Base-by-base conservation (phyloP, 2,113 vertebrate species). In the Castor canadensis region DNA sequence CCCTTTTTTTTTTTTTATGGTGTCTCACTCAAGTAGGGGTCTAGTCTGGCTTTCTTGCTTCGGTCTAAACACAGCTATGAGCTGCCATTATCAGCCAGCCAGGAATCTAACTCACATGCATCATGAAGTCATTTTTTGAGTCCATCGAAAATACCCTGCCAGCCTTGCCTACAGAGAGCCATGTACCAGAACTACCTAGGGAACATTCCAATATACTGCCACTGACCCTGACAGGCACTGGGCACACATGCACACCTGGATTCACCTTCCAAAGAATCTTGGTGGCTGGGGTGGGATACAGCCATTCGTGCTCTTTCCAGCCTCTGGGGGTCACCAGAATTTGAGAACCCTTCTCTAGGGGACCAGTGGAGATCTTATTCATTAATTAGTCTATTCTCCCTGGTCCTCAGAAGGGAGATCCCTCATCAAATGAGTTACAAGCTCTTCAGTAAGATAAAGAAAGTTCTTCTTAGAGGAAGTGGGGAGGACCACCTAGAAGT, bases 11-110 rank as follows among this genome's bases (percentile, higher is more conserved):
- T 49, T 64, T 81, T 95, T 75, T 75, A 75, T 77, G 77, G 40
- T 75, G 26, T n/a, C 38, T 75, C 87, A 9, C 75, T 79, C 76
- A 45, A 89, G 52, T 9, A 28, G 76, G 94, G 92, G 67, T 80
- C 87, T 81, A 67, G 32, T 87, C 54, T 95, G 56, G 49, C 79
- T 81, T 88, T 93, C 87, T 93, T 72, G 69, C 52, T 93, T 94
- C 35, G 64, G 72, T 60, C 84, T 72, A 58, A 64, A 69, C 62
- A 80, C 76, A 54, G 49, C 12, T 22, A n/a, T 26, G 9, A 15
- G 52, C 30, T 72, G 30, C 62, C 49, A 12, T n/a, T 38, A 19
- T n/a, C n/a, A n/a, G n/a, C 32, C 58, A 45, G 49, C 83, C 47
- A 58, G 67, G 45, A 86, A 58, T 60, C 83, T 43, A 94, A 26